phyloP scores from a whole-genome alignment of 1,140 invertebrate species.

The Hesperophylax magnus region DNA sequence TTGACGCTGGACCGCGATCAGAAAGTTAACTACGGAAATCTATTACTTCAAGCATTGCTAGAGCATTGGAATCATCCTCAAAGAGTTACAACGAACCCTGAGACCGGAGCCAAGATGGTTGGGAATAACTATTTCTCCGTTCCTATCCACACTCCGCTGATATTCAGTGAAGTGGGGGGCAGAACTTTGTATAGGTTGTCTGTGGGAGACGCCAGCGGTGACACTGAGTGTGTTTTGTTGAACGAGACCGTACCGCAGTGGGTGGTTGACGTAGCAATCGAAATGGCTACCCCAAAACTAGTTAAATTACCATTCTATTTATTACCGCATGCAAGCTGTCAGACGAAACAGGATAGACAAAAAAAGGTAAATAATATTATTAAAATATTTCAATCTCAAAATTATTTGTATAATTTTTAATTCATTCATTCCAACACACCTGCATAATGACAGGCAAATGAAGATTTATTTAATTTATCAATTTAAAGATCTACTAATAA shows the following conservation, averaged over 20 bases:
- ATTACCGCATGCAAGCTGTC: conserved; percentile 90
- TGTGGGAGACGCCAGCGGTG: conserved; percentile 94
- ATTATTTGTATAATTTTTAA: conserved; percentile 12
- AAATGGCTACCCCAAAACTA: conserved; percentile 95
- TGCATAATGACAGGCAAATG: background rate
- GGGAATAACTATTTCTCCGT: conserved; percentile 93
- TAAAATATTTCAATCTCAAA: background rate
- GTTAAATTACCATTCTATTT: conserved; percentile 98
- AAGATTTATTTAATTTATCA: too few relatives aligned
- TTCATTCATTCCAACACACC: background rate
- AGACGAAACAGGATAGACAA: conserved; percentile 87
- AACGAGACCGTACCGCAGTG: conserved; percentile 96
- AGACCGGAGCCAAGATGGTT: conserved; percentile 76
- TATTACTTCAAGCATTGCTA: conserved; percentile 93
- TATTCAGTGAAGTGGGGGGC: conserved; percentile 97
- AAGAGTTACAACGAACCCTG: conserved; percentile 71
- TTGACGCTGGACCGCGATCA: conserved; percentile 88
- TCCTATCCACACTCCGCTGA: conserved; percentile 95
- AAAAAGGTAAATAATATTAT: conserved; percentile 82
- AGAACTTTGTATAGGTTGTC: conserved; percentile 85
- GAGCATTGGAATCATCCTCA: conserved; percentile 92
- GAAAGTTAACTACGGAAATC: conserved; percentile 97
- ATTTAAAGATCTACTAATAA: too few relatives aligned
- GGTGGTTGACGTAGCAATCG: conserved; percentile 96
- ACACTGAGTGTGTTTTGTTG: conserved; percentile 93